Percentiles rank a stretch among this genome's conserved stretches.
Evolutionary conservation across 2,888 invertebrate genomes (phyloP).

Genomic region (Tetramorium bicarinatum): DNA sequence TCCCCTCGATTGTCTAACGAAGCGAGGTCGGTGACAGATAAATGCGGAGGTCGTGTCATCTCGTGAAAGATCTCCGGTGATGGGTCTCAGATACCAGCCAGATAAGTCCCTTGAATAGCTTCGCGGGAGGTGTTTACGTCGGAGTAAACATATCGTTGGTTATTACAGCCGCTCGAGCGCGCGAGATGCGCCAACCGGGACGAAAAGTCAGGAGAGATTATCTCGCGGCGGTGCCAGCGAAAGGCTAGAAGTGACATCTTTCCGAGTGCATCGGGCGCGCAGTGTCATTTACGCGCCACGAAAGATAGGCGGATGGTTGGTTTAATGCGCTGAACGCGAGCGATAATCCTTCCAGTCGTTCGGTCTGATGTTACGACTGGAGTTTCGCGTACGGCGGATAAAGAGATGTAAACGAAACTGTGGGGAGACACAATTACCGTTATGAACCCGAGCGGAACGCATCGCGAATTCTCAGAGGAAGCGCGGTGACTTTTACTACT

Average conservation of each 20-base stretch:
- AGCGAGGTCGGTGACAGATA: conserved; percentile 30
- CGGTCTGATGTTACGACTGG: not conserved
- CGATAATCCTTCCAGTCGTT: conserved; percentile 33
- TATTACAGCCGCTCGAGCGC: conserved; percentile 21
- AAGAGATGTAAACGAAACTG: conserved; percentile 22
- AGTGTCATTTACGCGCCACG: conserved; percentile 26
- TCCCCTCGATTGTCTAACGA: conserved; percentile 26
- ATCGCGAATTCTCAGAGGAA: conserved; percentile 21
- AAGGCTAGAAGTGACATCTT: conserved; percentile 31
- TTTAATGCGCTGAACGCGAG: conserved; percentile 16
- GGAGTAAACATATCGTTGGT: conserved; percentile 34
- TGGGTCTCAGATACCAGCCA: conserved; percentile 10
- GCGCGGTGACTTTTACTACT: not conserved
- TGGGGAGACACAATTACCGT: not conserved
- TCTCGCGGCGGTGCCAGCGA: conserved; percentile 15
- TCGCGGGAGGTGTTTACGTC: conserved; percentile 46
- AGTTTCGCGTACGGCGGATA: not conserved
- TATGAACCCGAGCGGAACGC: conserved; percentile 19
- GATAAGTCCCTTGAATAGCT: conserved; percentile 35
- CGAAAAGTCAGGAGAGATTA: conserved; percentile 26
- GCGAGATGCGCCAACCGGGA: not conserved
- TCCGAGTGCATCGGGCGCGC: conserved; percentile 22
- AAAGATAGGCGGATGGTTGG: conserved; percentile 34
- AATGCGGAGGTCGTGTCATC: conserved; percentile 22
- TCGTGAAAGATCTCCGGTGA: not conserved